Evolutionary conservation across 2,797 vertebrate species (phyloP).

Genomic region (Mus caroli): DNA sequence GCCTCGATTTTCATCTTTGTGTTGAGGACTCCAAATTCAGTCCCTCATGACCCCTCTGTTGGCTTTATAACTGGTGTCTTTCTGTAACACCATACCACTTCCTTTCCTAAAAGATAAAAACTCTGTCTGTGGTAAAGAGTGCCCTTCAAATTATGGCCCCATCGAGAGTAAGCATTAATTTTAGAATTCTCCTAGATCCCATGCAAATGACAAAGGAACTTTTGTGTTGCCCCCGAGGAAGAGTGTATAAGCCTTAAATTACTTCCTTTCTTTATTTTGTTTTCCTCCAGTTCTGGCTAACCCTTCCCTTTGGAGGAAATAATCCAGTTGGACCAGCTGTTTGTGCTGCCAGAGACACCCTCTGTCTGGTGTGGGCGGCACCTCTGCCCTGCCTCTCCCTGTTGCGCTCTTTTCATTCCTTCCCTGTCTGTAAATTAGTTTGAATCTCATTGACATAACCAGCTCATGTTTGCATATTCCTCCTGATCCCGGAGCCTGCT

Average conservation of each 20-base stretch:
- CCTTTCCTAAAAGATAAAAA: not conserved
- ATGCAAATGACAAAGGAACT: not conserved
- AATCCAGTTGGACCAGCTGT: not conserved
- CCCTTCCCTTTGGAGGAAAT: constrained; percentile 21
- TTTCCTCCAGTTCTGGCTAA: not conserved
- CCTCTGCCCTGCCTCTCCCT: not conserved
- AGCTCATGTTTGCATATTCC: not conserved
- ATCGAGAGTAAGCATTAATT: not conserved
- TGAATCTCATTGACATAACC: not conserved
- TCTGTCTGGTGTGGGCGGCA: no score
- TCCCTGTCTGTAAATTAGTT: not conserved
- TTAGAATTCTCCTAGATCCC: constrained; percentile 31
- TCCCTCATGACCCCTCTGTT: not conserved
- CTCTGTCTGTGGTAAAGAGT: not conserved
- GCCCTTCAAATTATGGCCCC: not conserved
- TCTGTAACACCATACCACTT: not conserved
- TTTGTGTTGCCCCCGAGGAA: not conserved
- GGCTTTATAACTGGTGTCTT: not conserved
- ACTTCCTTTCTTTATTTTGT: not conserved
- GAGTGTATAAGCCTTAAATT: not conserved
- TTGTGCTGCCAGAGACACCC: not conserved
- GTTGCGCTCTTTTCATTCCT: not conserved
- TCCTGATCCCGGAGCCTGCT: not conserved
- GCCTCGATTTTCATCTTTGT: not conserved
- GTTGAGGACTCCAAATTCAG: not conserved